Conservation (phyloP, 2,113 vertebrate genomes). For the Aegithalos caudatus region DNA sequence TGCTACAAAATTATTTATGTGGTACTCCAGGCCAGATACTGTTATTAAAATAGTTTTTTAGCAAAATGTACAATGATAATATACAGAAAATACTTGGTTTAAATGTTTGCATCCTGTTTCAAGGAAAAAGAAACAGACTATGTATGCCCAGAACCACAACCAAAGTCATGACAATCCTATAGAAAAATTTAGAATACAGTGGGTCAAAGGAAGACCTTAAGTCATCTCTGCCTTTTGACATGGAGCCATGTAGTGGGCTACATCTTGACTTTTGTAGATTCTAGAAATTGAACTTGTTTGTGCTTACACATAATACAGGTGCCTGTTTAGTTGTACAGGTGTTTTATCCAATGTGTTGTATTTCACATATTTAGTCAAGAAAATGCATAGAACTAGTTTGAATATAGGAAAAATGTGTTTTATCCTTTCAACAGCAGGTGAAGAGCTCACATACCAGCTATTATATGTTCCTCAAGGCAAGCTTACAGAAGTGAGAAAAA, state of each 20-base stretch:
- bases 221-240: neutral
- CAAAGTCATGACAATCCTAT: neutral
- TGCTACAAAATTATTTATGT: neutral
- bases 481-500: neutral
- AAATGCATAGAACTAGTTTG: neutral
- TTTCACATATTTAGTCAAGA: neutral
- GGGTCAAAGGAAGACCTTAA: neutral
- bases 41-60: neutral
- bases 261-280: rapidly evolving
- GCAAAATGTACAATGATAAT: rapidly evolving
- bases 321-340: too few species aligned
- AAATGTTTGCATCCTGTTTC: neutral
- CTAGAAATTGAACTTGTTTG: rapidly evolving
- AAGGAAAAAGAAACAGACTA: neutral
- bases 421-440: neutral
- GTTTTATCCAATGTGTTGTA: neutral
- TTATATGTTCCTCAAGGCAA: neutral
- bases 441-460: neutral
- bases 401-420: neutral
- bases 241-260: neutral
- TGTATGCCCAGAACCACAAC: neutral
- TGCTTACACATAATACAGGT: neutral
- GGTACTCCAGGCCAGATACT: neutral
- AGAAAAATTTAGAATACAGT: neutral
- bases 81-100: neutral